Evolutionary conservation across 2,113 vertebrate species (phyloP).

Genomic region (Tichodroma muraria): DNA sequence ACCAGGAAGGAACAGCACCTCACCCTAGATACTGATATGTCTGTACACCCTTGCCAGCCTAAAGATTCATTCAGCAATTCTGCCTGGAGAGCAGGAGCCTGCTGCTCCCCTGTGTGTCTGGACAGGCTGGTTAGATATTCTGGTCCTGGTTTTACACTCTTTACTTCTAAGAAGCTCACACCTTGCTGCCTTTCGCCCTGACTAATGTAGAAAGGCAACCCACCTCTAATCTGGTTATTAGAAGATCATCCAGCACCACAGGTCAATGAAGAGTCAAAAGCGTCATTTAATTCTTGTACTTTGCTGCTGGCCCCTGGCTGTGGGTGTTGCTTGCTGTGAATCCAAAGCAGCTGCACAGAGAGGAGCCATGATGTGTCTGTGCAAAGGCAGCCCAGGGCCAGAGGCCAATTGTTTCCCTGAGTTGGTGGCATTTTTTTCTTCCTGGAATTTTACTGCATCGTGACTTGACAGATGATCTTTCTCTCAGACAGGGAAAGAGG

Average conservation of each 20-base stretch:
- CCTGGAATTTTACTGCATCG: not conserved
- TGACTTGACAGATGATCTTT: conserved; percentile 7
- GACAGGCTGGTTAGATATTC: not conserved
- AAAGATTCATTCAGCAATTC: not conserved
- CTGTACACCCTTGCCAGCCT: not conserved
- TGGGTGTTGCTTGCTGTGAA: not conserved
- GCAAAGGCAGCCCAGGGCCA: not conserved
- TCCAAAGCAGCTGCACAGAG: not conserved
- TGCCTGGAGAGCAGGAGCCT: not conserved
- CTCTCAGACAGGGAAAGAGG: not conserved
- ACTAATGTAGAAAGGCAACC: not conserved
- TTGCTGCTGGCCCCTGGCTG: not conserved
- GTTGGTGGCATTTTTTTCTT: not conserved
- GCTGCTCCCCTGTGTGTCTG: not conserved
- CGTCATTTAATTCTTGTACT: not conserved
- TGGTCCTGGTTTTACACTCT: not conserved
- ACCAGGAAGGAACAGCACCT: not conserved
- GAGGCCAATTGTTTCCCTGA: not conserved
- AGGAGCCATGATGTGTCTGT: not conserved
- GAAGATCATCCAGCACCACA: not conserved
- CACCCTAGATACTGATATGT: not conserved
- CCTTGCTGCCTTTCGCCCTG: not conserved
- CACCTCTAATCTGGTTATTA: not conserved
- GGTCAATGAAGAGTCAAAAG: conserved; percentile 3
- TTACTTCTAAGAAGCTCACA: not conserved